Conservation (phyloP, 2,113 vertebrate species). For the Ceratotherium simum region DNA sequence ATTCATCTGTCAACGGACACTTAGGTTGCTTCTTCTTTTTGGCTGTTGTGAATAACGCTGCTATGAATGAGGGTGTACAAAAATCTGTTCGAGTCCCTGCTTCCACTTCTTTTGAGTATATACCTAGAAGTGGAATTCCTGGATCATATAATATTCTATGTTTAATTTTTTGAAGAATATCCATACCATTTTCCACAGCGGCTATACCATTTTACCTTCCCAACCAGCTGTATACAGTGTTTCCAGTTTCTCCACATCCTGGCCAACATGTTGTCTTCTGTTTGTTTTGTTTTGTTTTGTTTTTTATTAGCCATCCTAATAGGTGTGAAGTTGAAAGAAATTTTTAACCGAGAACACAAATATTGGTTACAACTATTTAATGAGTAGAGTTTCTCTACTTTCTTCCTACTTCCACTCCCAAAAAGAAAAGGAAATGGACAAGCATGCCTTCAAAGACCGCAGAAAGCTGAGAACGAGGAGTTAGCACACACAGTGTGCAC, state of each 20-base stretch:
- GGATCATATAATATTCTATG: not conserved
- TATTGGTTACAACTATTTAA: conserved; percentile 25
- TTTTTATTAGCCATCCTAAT: not conserved
- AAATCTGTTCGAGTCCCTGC: not conserved
- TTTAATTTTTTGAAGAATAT: not conserved
- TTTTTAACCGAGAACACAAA: not conserved
- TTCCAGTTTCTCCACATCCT: not conserved
- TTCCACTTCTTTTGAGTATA: not conserved
- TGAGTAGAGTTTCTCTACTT: not conserved
- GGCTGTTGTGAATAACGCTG: not conserved
- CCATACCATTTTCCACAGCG: not conserved
- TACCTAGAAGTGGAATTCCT: not conserved
- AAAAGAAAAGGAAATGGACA: not conserved
- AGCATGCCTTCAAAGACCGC: not conserved
- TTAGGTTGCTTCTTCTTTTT: not conserved
- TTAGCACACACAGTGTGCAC: not conserved
- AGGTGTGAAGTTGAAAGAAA: not conserved
- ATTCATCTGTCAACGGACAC: not conserved
- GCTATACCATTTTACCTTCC: not conserved
- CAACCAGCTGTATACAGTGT: not conserved
- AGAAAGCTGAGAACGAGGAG: not conserved
- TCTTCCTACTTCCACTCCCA: not conserved
- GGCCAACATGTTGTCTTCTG: not conserved
- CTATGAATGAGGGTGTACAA: not conserved
- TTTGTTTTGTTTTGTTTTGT: not conserved